Evolutionary conservation across 2,113 vertebrate species (phyloP), one percentile per base, ranked within the genome.

Genomic region (Dipodomys ordii): DNA sequence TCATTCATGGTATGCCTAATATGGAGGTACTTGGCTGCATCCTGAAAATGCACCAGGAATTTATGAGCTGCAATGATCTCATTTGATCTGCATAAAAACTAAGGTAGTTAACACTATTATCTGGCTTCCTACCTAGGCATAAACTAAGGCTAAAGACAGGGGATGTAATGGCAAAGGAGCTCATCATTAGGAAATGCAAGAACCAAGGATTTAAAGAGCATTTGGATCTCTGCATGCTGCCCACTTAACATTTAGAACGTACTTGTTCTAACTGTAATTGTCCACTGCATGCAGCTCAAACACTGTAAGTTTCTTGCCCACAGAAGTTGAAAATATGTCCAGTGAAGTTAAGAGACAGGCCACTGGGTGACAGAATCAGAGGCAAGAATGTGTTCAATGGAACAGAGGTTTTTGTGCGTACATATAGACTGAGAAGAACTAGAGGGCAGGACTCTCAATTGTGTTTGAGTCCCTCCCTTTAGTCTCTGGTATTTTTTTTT

Each of bases 401-500:
- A 53, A 28, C 6, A 5, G 22, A 65, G 23, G 57, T 62, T 9
- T 3, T 7, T 30, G 28, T 81, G 15, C 3, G 2, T 15, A 35
- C 20, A 64, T 0, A 23, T 2, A 64, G 46, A 85, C 7, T 28
- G 72, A 83, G 84, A 60, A 83, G 32, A 72, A 3, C 1, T 3
- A 1, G 19, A 18, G 30, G 10, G 22, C 9, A 1, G 6, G 0
- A 46, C 19, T 23, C 27, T 20, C 39, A 25, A 23, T 4, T 76
- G 4, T 39, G 30, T 11, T 64, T 27, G 7, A 4, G 3, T 27
- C 60, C 95, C 68, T 57, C 25, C 60, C 32, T 82, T 57, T 22
- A 27, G 83, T 13, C n/a, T 68, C 9, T 46, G 3, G 1, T 76
- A 16, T 16, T 57, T 57, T 57, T 57, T 18, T 57, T 39, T 39